Conservation (phyloP, 2,797 vertebrate species). For the Falco berigora region DNA sequence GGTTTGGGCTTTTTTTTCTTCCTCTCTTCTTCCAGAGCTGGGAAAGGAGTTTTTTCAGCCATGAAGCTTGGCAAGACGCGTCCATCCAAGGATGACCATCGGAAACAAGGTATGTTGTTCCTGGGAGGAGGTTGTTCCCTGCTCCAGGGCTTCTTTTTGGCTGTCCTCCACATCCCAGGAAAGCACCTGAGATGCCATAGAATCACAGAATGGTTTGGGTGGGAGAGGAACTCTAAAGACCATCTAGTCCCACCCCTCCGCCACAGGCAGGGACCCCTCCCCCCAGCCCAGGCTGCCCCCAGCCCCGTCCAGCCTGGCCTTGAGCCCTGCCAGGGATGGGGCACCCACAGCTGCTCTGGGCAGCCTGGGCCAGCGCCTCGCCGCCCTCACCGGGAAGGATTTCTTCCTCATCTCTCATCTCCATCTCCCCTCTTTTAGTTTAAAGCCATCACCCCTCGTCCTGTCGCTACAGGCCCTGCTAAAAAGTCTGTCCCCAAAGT, state of each 20-base stretch:
- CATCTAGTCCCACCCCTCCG: not conserved
- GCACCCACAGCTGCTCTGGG: too few relatives aligned
- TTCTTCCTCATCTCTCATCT: too few relatives aligned
- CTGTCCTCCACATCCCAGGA: not conserved
- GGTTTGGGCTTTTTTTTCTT: not conserved
- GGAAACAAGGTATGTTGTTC: constrained; percentile 76
- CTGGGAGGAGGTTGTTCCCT: not conserved
- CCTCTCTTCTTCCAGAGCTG: constrained; percentile 75
- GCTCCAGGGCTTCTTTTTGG: not conserved
- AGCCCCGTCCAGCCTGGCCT: not conserved
- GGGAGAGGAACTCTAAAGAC: accelerated
- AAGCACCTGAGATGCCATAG: not conserved
- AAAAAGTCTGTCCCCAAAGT: not conserved
- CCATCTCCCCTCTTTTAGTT: not conserved
- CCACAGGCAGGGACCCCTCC: accelerated
- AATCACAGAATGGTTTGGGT: too few relatives aligned
- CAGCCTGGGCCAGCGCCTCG: not conserved
- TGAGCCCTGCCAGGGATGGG: not conserved
- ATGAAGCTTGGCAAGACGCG: constrained; percentile 95
- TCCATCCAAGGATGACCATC: constrained; percentile 83
- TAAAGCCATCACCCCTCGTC: not conserved
- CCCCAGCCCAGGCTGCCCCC: accelerated
- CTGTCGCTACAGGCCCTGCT: accelerated
- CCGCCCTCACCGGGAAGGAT: not conserved
- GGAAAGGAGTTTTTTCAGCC: constrained; percentile 91